phyloP scores from a whole-genome alignment of 1,140 invertebrate genomes.

The Caenorhabditis brenneri region DNA sequence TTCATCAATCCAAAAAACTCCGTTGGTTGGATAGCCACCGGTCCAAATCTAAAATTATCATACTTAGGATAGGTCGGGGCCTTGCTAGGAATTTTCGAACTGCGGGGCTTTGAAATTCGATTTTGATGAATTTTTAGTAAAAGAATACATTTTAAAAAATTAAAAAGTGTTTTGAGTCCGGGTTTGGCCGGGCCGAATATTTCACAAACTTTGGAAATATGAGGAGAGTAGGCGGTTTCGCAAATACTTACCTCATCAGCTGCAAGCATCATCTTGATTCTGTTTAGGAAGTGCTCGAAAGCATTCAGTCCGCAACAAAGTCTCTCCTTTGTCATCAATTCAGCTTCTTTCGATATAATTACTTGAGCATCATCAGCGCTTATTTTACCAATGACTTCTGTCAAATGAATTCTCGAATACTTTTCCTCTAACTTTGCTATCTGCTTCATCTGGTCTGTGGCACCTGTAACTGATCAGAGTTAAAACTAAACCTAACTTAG shows the following conservation, averaged over 20 bases:
- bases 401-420: slow-evolving; percentile 91
- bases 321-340: slow-evolving; percentile 91
- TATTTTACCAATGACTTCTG: slow-evolving; percentile 92
- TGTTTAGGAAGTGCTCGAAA: slow-evolving; percentile 82
- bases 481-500: slow-evolving; percentile 53
- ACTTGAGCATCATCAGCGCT: slow-evolving; percentile 83
- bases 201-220: no score
- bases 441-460: slow-evolving; percentile 92
- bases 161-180: no score
- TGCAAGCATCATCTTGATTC: slow-evolving; percentile 76
- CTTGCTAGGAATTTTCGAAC: slow-evolving; percentile 77
- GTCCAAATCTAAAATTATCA: slow-evolving; percentile 81
- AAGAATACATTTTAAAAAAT: no score
- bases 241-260: slow-evolving; percentile 77
- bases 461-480: slow-evolving; percentile 76
- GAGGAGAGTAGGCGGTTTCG: no score
- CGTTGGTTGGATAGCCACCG: slow-evolving; percentile 82
- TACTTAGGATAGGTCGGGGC: no score
- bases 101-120: no score
- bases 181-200: no score
- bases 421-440: slow-evolving; percentile 93
- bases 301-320: slow-evolving; percentile 97
- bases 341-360: slow-evolving; percentile 87
- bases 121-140: no score
- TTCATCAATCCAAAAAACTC: slow-evolving; percentile 94